Conservation (phyloP, 2,113 vertebrate species). For the Leucosticte australis region DNA sequence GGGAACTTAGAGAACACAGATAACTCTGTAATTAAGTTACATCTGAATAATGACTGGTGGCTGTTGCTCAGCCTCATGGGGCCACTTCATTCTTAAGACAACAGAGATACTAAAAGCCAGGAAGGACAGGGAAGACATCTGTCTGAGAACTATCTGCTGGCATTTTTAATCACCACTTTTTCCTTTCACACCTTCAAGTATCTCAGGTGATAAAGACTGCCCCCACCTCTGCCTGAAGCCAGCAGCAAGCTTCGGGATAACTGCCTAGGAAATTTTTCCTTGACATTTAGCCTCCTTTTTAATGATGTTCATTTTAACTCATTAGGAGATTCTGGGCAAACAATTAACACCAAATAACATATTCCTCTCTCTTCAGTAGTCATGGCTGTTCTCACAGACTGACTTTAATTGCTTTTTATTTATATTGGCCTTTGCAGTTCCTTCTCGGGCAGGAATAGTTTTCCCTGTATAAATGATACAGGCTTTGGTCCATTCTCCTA, state of each 20-base stretch:
- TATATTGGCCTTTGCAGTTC: not conserved
- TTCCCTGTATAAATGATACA: not conserved
- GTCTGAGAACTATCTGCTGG: not conserved
- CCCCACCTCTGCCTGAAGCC: not conserved
- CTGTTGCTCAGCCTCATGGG: not conserved
- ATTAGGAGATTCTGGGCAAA: not conserved
- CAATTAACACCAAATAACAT: not conserved
- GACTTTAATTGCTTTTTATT: slow-evolving; percentile 29
- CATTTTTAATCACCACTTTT: not conserved
- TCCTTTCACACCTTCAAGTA: not conserved
- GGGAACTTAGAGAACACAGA: not conserved
- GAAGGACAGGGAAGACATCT: not conserved
- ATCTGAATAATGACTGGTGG: not conserved
- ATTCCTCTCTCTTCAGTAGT: not conserved
- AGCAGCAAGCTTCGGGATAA: not conserved
- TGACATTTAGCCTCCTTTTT: not conserved
- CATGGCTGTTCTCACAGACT: not conserved
- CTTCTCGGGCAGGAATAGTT: not conserved
- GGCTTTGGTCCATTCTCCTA: not conserved
- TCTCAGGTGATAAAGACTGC: not conserved
- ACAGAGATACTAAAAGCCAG: not conserved
- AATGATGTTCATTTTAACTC: not conserved
- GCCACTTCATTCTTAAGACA: not conserved
- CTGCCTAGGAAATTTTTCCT: not conserved
- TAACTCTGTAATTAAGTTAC: not conserved